A percentile compares a stretch with the other conserved stretches of the same genome.
Conservation (phyloP, 1,140 invertebrate genomes). For the Dendroctonus valens region DNA sequence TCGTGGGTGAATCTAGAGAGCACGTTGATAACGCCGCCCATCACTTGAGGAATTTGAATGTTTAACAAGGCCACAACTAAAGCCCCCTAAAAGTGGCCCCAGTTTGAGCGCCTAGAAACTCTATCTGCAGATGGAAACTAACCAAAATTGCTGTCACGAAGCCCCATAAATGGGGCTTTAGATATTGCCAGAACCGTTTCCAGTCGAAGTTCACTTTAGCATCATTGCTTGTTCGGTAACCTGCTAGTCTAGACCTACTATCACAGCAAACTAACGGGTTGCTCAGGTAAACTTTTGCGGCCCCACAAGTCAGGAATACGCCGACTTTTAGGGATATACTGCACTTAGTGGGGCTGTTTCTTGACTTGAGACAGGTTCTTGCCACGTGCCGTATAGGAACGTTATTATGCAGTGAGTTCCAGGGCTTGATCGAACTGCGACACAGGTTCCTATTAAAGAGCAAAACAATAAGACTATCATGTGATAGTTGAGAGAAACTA, state of each 20-base stretch:
- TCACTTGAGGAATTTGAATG: conserved; percentile 73
- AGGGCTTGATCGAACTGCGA: too few relatives aligned
- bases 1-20: conserved; percentile 58
- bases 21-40: conserved; percentile 77
- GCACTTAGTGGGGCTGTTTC: too few relatives aligned
- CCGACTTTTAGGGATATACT: too few relatives aligned
- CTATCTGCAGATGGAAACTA: conserved; percentile 43
- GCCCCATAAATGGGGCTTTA: conserved; percentile 59
- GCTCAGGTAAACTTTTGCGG: too few relatives aligned
- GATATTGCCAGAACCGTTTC: conserved; percentile 63
- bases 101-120: neutral
- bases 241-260: conserved; percentile 39
- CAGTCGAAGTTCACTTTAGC: conserved; percentile 59
- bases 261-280: too few relatives aligned
- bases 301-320: too few relatives aligned
- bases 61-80: conserved; percentile 77
- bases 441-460: too few relatives aligned
- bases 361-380: too few relatives aligned
- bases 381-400: too few relatives aligned
- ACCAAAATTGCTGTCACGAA: conserved; percentile 58
- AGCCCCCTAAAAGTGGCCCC: conserved; percentile 67
- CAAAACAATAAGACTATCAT: too few relatives aligned
- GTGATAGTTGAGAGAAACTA: too few relatives aligned
- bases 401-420: too few relatives aligned
- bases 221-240: conserved; percentile 36